A percentile compares a stretch with the other conserved stretches of the same genome.
phyloP scores from a whole-genome alignment of 2,888 invertebrate genomes.

The Morinoia aosen region DNA sequence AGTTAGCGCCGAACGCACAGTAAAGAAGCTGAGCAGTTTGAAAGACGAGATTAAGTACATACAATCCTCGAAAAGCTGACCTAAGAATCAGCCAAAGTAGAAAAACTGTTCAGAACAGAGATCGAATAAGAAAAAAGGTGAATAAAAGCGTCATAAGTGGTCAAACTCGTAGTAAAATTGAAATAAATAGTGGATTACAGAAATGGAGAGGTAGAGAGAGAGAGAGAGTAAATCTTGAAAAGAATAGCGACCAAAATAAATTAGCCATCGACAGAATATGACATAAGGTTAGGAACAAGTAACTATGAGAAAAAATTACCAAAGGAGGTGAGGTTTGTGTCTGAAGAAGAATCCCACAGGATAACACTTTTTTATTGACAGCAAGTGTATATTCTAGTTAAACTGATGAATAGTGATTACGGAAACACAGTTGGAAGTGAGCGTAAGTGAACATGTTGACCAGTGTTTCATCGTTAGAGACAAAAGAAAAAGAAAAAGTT shows the following conservation, averaged over 20 bases:
- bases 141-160: too few species aligned
- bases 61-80: too few species aligned
- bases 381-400: neutral
- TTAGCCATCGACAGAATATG: neutral
- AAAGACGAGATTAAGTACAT: too few species aligned
- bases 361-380: too few species aligned
- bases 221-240: neutral
- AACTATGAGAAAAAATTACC: neutral
- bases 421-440: neutral
- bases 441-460: neutral
- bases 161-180: too few species aligned
- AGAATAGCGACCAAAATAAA: neutral
- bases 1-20: too few species aligned
- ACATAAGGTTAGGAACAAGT: neutral
- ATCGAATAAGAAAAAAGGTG: too few species aligned
- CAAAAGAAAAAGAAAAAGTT: neutral
- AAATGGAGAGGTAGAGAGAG: neutral
- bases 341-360: neutral
- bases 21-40: too few species aligned
- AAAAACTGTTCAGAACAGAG: too few species aligned
- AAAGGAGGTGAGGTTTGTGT: neutral
- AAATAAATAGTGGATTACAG: neutral
- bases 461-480: neutral
- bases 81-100: too few species aligned
- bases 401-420: neutral